Base-by-base conservation (phyloP, 1,140 invertebrate genomes). In the Halyomorpha halys region DNA sequence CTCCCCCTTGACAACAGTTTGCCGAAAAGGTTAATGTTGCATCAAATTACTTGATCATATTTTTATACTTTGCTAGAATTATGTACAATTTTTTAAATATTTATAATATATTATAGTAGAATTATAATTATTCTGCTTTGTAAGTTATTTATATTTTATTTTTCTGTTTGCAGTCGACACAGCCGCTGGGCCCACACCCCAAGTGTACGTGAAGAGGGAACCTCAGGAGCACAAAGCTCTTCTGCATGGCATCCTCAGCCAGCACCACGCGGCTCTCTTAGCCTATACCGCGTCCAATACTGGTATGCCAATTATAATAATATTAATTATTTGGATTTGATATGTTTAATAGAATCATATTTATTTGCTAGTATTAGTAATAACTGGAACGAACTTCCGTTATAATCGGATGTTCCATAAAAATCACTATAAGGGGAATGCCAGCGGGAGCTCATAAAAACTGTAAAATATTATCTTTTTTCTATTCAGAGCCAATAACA, bases 191-290 rank as follows among this genome's bases (percentile, higher is more conserved):
- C 59, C 59, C 34, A 34, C 15, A 16, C n/a, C 59, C 5, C 30
- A 34, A n/a, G 45, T 59, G 44, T 69, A 65, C 71, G 63, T 74
- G 74, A 65, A 78, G 76, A 66, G 74, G 71, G 65, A 79, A 76
- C 67, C 76, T 71, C 60, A 76, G 71, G 65, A 77, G 72, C 64
- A 75, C 71, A 69, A 71, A 72, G 68, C 68, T 30, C 77, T 84
- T 34, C 75, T 84, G 25, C 82, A 83, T 67, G 82, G 81, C 13
- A 82, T 84, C 56, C 73, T 83, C 18, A 80, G 78, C 64, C 79
- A 81, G 70, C 79, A 80, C 70, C 77, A 76, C 63, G 68, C 68
- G 13, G 68, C 68, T 11, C 68, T 71, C 18, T 65, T 72, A 47
- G 64, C 67, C 44, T 72, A 72, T 62, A 72, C 68, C 53, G 68